Evolutionary conservation across 2,113 vertebrate genomes (phyloP).

Genomic region (Phyllostomus discolor): DNA sequence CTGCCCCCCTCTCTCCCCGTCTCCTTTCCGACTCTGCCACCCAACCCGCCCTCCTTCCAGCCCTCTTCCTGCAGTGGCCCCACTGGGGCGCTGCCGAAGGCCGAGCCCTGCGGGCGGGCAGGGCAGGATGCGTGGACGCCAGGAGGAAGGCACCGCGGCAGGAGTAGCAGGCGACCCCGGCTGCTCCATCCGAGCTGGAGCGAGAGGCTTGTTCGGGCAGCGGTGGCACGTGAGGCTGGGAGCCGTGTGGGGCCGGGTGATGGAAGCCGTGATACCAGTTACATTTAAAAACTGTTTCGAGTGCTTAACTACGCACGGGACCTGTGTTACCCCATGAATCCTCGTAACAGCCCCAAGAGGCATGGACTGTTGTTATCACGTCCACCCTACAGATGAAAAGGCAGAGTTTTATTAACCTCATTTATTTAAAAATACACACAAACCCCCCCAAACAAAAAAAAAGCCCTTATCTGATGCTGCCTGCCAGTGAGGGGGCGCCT

Average conservation of each 20-base stretch:
- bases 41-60: background rate
- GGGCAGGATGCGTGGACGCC: background rate
- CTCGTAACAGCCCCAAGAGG: background rate
- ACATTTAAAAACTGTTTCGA: background rate
- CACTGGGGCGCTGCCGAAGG: background rate
- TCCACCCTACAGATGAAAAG: background rate
- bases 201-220: background rate
- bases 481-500: background rate
- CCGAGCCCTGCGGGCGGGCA: background rate
- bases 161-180: background rate
- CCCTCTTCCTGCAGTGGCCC: no score
- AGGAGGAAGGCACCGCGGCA: background rate
- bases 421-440: background rate
- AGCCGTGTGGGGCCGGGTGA: background rate
- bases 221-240: accelerated
- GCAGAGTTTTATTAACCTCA: background rate
- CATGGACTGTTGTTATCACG: background rate
- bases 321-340: background rate
- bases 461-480: background rate
- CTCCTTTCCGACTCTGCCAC: background rate
- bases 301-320: background rate
- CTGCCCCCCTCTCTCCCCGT: background rate
- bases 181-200: accelerated
- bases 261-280: background rate
- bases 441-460: background rate